Evolutionary conservation across 2,888 invertebrate species (phyloP), one percentile per base, ranked within the genome.

Genomic region (Mycalesis mineus): DNA sequence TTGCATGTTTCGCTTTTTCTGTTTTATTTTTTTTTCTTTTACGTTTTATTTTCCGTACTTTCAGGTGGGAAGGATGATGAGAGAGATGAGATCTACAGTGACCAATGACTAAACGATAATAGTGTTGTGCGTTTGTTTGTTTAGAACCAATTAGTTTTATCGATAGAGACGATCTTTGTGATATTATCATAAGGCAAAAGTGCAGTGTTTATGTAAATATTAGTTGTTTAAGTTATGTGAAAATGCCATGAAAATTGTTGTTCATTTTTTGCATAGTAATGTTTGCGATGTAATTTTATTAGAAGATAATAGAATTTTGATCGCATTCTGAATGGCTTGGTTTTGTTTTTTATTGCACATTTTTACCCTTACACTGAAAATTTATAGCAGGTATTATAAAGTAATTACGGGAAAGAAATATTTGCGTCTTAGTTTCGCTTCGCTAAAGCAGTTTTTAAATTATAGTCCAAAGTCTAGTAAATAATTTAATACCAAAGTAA

Each of bases 91-190:
- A 65, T 83, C 68, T 81, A 77, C 81, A 75, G 82, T 78, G 87
- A 84, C 67, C 86, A 82, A 72, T 88, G 80, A 87, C 80, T 78
- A 69, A 58, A 55, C 61, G 37, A 59, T 53, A 22, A 72, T 73
- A 78, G 75, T 80, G 75, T 77, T 74, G 75, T 71, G 66, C 65
- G 73, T 75, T 70, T 68, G 64, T 69, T 71, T 71, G 62, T 72
- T 69, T 70, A 68, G 65, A 73, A 73, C 71, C 70, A 65, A 75
- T 74, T 67, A 64, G 63, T 59, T 61, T 67, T 69, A 78, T 88
- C 88, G 88, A 78, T 67, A 88, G 77, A 78, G 88, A 88, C 88
- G 88, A 88, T 85, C 64, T 70, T 81, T 88, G 88, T 89, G 88
- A 89, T 88, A 88, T 88, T 88, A 88, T 75, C 76, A 73, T 88